These are phyloP conservation scores for Sceloporus tristichus DNA, from an alignment of 2,113 vertebrate genomes.

Conservation along the genomic window DNA sequence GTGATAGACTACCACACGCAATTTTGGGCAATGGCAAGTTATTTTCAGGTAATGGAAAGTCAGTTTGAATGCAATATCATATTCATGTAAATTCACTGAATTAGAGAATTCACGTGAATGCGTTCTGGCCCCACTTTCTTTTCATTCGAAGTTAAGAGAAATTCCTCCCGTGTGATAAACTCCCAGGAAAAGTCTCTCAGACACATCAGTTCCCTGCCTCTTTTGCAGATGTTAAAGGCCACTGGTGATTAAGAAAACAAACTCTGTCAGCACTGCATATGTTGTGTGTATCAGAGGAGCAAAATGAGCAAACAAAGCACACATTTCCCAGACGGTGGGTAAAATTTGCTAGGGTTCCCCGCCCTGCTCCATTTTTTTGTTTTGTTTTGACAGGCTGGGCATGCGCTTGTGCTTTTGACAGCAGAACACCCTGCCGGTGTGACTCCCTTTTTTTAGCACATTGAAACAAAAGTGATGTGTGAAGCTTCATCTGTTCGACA, in stretches of 20 bases:
- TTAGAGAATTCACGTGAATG: no score
- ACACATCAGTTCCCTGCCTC: not conserved
- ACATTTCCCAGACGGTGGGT: not conserved
- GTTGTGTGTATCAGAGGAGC: not conserved
- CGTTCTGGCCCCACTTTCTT: no score
- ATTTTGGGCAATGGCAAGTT: no score
- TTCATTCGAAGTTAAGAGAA: no score
- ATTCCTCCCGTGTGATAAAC: no score
- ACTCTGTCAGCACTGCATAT: not conserved
- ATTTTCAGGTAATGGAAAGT: no score
- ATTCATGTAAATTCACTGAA: no score
- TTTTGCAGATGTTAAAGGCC: not conserved
- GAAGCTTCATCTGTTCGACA: not conserved
- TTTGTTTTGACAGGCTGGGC: not conserved
- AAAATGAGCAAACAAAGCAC: not conserved
- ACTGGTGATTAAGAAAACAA: not conserved
- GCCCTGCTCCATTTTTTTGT: not conserved
- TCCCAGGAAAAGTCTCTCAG: not conserved
- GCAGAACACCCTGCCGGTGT: not conserved
- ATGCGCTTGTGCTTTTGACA: not conserved
- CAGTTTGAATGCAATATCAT: no score
- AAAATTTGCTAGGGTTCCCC: no score
- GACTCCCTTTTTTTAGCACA: no score
- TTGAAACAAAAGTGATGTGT: not conserved
- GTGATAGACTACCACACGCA: no score